Base-by-base conservation (phyloP, 2,888 invertebrate genomes). In the Dromius quadrimaculatus region DNA sequence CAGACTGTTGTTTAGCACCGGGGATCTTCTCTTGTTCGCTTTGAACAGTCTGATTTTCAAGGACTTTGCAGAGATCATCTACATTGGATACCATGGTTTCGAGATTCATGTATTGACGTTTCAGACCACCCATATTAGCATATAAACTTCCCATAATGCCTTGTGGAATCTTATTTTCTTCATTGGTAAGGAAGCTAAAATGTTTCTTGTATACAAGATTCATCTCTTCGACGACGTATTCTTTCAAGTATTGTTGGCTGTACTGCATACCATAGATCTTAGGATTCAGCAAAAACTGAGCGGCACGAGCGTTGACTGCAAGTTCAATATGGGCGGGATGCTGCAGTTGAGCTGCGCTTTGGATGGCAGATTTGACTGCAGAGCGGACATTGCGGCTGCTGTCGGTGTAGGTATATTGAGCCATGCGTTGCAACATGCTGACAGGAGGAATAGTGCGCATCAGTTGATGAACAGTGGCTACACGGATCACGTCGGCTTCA, bases 371-470 rank as follows among this genome's bases (percentile, higher is more conserved):
- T 77, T 88, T 89, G 4, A 91, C 86, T n/a, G 85, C 87, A 68
- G 89, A 84, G 73, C 88, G 88, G 0, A 92, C 90, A 45, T 90
- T 86, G 59, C 85, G 81, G 77, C 86, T 88, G 13, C 83, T 83
- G 76, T 92, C 92, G 57, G 84, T 80, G 74, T 89, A 85, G 4
- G 90, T 91, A 82, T 87, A 87, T 76, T 86, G 83, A 17, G 92
- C 92, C 88, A 92, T 90, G 22, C 87, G 84, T 81, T 89, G 88
- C 77, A 92, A 86, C 86, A 91, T 88, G 9, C 83, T 82, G 15
- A 84, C 80, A 5, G 88, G 85, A 23, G 91, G 91, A 41, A 84
- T 82, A 9, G 87, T 84, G 75, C 82, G 84, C 82, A 90, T 87
- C 71, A 92, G 80, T 61, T 85, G 83, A 68, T 84, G 84, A 0